A percentile compares a stretch with the other conserved stretches of the same genome.
Evolutionary conservation across 2,888 invertebrate species (phyloP).

Genomic region (Tanytarsus gracilentus): DNA sequence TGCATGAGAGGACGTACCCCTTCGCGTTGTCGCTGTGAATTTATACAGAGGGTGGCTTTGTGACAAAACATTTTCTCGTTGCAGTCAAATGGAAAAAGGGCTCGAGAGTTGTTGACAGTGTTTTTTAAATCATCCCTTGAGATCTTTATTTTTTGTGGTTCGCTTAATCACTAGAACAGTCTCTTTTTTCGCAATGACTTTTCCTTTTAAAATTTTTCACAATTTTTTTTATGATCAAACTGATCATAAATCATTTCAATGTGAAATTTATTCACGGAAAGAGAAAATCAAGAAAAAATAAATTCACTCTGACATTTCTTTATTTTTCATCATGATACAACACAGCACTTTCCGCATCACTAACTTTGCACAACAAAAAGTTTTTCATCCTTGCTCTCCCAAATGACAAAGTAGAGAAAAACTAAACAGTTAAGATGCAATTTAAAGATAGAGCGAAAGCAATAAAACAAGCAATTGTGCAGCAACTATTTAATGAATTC

Average conservation of each 20-base stretch:
- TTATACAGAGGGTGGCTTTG: slow-evolving; percentile 1
- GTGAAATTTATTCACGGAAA: slow-evolving; percentile 4
- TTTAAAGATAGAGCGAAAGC: slow-evolving; percentile 22
- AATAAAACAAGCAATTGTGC: slow-evolving; percentile 26
- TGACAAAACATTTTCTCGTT: slow-evolving; percentile 28
- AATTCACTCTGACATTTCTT: slow-evolving; percentile 2
- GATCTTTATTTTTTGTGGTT: neutral
- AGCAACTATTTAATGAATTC: neutral
- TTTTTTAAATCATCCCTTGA: slow-evolving; percentile 4
- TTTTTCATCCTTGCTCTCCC: slow-evolving; percentile 4
- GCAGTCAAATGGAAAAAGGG: slow-evolving; percentile 8
- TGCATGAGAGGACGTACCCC: slow-evolving; percentile 24
- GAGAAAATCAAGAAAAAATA: neutral
- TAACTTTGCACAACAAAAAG: slow-evolving; percentile 20
- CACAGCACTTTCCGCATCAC: slow-evolving; percentile 20
- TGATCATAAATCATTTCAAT: slow-evolving; percentile 26
- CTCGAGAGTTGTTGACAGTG: slow-evolving; percentile 6
- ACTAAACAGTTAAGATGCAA: slow-evolving; percentile 24
- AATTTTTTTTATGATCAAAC: too few species aligned
- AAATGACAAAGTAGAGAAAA: neutral
- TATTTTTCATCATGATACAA: neutral
- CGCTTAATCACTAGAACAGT: too few species aligned
- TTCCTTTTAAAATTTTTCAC: too few species aligned
- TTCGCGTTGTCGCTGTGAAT: neutral
- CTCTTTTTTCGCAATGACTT: too few species aligned